Base-by-base conservation (phyloP, 1,140 invertebrate genomes). In the Drosophila prosaltans region DNA sequence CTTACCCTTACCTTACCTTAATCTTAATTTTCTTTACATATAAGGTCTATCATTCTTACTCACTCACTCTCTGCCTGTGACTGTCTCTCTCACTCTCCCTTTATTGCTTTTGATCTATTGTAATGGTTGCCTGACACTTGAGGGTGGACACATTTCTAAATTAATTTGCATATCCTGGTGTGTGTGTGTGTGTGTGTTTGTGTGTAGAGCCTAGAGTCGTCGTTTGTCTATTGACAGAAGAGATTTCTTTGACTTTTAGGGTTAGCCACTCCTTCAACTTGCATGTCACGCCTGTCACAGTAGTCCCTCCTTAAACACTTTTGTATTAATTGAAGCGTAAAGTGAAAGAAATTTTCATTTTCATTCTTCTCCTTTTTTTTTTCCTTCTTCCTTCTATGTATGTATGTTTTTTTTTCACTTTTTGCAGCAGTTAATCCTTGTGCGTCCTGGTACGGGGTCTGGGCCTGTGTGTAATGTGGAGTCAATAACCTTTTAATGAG, bases 401-500 rank as follows among this genome's bases (percentile, higher is more conserved):
- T 36, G 3, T 36, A 5, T 36, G 32, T 59, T 40, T 57, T 48
- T 57, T 51, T 60, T 65, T 30, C 58, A 39, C 74, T 55, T 55
- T 72, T 57, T 36, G 5, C 24, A 32, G 66, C 24, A 32, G 58
- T 89, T 72, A 80, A 84, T 90, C 85, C 85, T 90, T 73, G 67
- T 59, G 60, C 62, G 72, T 67, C 4, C 43, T 63, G 21, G 8
- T 28, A 8, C 45, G 16, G 7, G 41, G 36, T 28, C 54, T 54
- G 58, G 48, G 68, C 67, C 57, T 66, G 54, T 66, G 54, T 66
- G 41, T 51, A 8, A 10, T 48, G 16, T 63, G 80, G 69, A 89
- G 84, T 89, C 84, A 89, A 89, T 89, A 89, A 89, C 84, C 84
- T 89, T 81, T 89, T 89, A 89, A 89, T 89, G 84, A 89, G 85